Base-by-base conservation (phyloP, 2,888 invertebrate species). In the Drosophila atripex region DNA sequence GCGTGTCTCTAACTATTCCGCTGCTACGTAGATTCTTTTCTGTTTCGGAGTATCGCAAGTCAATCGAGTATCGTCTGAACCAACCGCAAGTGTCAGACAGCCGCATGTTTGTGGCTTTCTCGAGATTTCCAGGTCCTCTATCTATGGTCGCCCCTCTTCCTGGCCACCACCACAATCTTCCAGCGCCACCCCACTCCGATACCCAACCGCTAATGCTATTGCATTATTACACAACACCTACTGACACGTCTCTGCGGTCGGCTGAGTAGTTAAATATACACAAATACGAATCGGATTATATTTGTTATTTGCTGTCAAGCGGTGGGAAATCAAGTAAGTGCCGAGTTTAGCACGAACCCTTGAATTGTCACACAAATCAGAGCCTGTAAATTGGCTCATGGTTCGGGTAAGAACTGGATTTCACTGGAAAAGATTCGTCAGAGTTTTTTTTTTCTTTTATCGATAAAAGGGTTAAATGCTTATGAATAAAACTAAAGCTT, bases 141-240 rank as follows among this genome's bases (percentile, higher is more conserved):
- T n/a, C 11, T 2, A 35, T 2, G 8, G 7, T 8, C n/a, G 39
- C 39, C 14, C 2, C 38, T 4, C 35, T 14, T 38, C 38, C n/a
- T 38, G 5, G 38, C 14, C 25, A 11, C 28, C 23, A 14, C 39
- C 12, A 39, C 3, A n/a, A n/a, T n/a, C n/a, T n/a, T n/a, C n/a
- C n/a, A n/a, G n/a, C n/a, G n/a, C n/a, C n/a, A 5, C 6, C 25
- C 28, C 16, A 7, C 25, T 35, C 43, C 39, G 6, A n/a, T 35
- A 12, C 12, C 5, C n/a, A 43, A 18, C 49, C 35, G 46, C 55
- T 57, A 66, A 66, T 65, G 45, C 52, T 50, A 64, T 57, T 63
- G 66, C 54, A 57, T 23, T 65, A 57, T 83, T 86, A 86, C 72
- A 75, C 64, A 80, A 80, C 72, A 69, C 54, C 70, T 80, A 75